Evolutionary conservation across 64 coral and sea anemone genomes (phyloP).

Genomic region (Catalaphyllia jardinei): DNA sequence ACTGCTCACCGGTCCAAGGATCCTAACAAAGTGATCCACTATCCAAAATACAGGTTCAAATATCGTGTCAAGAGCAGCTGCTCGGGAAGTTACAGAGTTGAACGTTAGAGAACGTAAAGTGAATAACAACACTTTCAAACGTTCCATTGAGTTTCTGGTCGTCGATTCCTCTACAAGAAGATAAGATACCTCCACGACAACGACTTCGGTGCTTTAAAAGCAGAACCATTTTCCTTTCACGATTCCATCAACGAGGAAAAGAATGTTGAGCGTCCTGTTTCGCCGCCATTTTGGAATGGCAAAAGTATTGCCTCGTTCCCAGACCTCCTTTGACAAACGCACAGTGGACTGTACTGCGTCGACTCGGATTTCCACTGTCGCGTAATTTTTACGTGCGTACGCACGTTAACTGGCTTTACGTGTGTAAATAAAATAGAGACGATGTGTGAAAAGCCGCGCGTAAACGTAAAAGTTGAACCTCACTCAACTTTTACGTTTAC

Average conservation of each 20-base stretch:
- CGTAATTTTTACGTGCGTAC: no score
- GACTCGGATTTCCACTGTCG: no score
- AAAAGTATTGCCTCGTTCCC: no score
- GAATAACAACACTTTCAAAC: conserved; percentile 51
- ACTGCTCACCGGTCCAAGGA: conserved; percentile 84
- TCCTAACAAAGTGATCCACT: conserved; percentile 80
- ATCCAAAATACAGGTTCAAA: conserved; percentile 92
- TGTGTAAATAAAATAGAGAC: no score
- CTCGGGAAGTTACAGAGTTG: conserved; percentile 64
- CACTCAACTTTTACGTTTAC: no score
- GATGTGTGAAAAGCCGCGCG: no score
- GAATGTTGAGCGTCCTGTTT: background rate
- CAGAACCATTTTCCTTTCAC: conserved; percentile 3
- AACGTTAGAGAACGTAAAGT: conserved; percentile 74
- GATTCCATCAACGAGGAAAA: background rate
- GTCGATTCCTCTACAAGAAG: background rate
- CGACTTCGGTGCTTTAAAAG: background rate
- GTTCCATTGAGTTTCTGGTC: conserved; percentile 5
- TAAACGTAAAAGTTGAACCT: no score
- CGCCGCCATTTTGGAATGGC: background rate
- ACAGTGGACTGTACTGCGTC: no score
- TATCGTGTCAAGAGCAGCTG: conserved; percentile 75
- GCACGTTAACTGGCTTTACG: no score
- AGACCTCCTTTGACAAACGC: no score
- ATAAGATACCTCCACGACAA: background rate